Evolutionary conservation across 2,113 vertebrate species (phyloP), one percentile per base, ranked within the genome.

Genomic region (Syngnathus typhle): DNA sequence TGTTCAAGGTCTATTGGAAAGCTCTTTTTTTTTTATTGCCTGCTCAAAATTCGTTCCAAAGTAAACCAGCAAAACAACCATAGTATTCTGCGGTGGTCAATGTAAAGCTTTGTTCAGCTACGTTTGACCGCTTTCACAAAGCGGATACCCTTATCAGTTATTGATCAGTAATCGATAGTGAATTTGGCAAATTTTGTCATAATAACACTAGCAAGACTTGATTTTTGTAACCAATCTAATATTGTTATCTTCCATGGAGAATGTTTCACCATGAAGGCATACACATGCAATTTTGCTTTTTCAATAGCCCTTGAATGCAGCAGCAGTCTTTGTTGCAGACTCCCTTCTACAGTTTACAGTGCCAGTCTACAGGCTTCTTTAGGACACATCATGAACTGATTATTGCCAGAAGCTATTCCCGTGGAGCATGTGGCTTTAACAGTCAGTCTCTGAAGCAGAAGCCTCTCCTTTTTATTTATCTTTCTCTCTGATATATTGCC

Each of bases 341-440:
- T 93, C 87, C 90, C 93, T 92, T 91, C 91, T 93, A 92, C 94
- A 8, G 95, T 98, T 99, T 99, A 99, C 96, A 92, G 86, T 87
- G 87, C 93, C 93, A 91, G 92, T 95, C 95, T 96, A 93, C 95
- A 96, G 95, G 94, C 93, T 95, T 93, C 92, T 97, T 96, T 95
- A 96, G 96, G 95, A 91, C 91, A 94, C 95, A 98, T 93, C 95
- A 98, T 93, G 88, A 94, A 92, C 93, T 90, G 93, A 79, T 83
- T 81, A 81, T 82, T 83, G 73, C 74, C 64, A 64, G 60, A 78
- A 78, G 64, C 79, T 76, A 68, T 77, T 85, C 76, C 82, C 83
- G 77, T 88, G 81, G 81, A 85, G 82, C 87, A 84, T 79, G 83
- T 87, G 87, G 80, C 78, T 84, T 82, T 75, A 76, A 85, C 83